These are phyloP conservation scores for Nasonia giraulti DNA, from an alignment of 1,140 invertebrate species.

Conservation along the genomic window DNA sequence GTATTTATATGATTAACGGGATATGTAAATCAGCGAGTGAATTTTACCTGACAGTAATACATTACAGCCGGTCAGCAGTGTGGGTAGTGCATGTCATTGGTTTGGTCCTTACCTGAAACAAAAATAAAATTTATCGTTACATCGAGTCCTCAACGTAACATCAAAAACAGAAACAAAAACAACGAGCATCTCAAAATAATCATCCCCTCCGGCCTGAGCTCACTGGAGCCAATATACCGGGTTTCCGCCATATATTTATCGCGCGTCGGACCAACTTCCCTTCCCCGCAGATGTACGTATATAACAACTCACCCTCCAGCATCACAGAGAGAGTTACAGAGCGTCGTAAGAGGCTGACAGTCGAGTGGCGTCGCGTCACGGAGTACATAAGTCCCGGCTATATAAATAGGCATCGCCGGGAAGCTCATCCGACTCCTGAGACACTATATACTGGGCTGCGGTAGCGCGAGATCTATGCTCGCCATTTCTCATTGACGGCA, in stretches of 20 bases:
- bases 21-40: background rate
- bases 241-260: too few species aligned
- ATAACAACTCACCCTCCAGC: background rate
- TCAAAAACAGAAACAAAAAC: too few species aligned
- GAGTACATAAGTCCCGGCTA: conserved; percentile 19
- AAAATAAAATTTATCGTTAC: background rate
- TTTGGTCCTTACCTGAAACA: background rate
- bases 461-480: conserved; percentile 64
- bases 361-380: conserved; percentile 10
- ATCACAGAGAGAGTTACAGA: background rate
- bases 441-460: background rate
- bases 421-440: background rate
- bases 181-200: too few species aligned
- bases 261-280: background rate
- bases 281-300: background rate
- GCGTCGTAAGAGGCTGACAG: background rate
- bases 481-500: conserved; percentile 66
- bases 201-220: too few species aligned
- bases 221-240: too few species aligned
- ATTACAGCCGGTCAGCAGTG: background rate
- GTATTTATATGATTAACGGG: background rate
- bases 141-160: too few species aligned
- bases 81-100: background rate
- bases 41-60: conserved; percentile 1
- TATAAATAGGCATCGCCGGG: conserved; percentile 63